A percentile compares a stretch with the other conserved stretches of the same genome.
These are phyloP conservation scores for Apostichopus japonicus DNA, from an alignment of 35 echinoderm and acorn worm genomes.

Conservation along the genomic window DNA sequence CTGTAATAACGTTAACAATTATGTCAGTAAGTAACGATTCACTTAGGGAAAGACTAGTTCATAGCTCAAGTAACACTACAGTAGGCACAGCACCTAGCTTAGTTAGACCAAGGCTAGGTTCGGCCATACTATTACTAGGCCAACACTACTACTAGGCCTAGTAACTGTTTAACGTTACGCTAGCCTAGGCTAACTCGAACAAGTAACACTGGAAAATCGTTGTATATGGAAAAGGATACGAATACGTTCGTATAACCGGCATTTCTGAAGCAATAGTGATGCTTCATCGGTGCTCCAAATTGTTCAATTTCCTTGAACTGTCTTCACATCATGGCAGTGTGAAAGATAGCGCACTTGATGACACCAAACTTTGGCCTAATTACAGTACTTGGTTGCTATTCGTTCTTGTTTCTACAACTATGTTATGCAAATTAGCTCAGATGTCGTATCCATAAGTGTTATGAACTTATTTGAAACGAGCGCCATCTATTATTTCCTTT, in stretches of 20 bases:
- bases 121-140: neutral
- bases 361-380: neutral
- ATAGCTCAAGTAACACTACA: too few species aligned
- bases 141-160: neutral
- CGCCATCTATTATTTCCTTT: neutral
- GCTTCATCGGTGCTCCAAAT: neutral
- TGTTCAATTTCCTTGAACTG: too few species aligned
- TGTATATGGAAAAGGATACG: constrained; percentile 10
- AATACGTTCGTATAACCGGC: constrained; percentile 33
- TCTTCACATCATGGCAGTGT: neutral
- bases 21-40: too few species aligned
- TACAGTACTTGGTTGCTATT: neutral
- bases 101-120: neutral
- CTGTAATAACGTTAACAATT: too few species aligned
- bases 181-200: neutral
- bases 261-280: neutral
- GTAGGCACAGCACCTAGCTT: too few species aligned
- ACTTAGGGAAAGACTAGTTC: too few species aligned
- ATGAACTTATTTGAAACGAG: neutral
- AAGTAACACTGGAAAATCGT: neutral
- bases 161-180: too few species aligned
- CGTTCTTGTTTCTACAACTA: constrained; percentile 47
- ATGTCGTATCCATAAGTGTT: neutral
- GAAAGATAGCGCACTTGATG: neutral
- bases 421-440: constrained; percentile 33